Evolutionary conservation across 2,797 vertebrate genomes (phyloP).

Genomic region (Sternarchorhynchus goeldii): DNA sequence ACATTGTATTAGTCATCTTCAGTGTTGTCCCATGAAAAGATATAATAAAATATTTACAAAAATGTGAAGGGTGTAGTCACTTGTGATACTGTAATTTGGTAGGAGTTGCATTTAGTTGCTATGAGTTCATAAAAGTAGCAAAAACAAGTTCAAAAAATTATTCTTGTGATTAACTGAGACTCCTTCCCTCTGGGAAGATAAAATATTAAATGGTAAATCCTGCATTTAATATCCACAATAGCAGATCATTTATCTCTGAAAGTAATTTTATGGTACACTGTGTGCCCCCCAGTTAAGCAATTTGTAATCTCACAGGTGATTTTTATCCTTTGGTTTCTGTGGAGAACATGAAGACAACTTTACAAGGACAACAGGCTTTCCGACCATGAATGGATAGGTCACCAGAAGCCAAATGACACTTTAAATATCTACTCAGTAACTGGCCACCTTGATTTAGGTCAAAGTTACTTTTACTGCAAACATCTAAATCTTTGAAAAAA

Average conservation of each 20-base stretch:
- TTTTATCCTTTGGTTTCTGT: slow-evolving; percentile 25
- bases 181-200: slow-evolving; percentile 1
- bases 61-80: too few relatives aligned
- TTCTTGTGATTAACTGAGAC: slow-evolving; percentile 9
- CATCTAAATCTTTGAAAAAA: not conserved
- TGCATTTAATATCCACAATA: slow-evolving; percentile 36
- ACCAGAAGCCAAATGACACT: not conserved
- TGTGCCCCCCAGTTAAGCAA: slow-evolving; percentile 23
- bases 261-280: slow-evolving; percentile 23
- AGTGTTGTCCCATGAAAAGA: too few relatives aligned
- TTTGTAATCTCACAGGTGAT: slow-evolving; percentile 36
- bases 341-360: slow-evolving; percentile 36
- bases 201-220: slow-evolving; percentile 25
- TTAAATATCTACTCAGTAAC: slow-evolving; percentile 7
- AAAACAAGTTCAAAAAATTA: slow-evolving; percentile 5
- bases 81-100: too few relatives aligned
- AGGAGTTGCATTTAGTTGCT: not conserved
- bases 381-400: slow-evolving; percentile 8
- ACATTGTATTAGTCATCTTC: too few relatives aligned
- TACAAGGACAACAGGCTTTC: slow-evolving; percentile 18
- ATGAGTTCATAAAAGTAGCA: slow-evolving; percentile 1
- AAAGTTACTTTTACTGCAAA: not conserved
- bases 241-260: slow-evolving; percentile 16
- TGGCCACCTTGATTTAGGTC: not conserved
- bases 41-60: too few relatives aligned